Percentiles rank a stretch among this genome's conserved stretches.
phyloP scores from a whole-genome alignment of 1,140 invertebrate genomes.

The Cydia amplana region DNA sequence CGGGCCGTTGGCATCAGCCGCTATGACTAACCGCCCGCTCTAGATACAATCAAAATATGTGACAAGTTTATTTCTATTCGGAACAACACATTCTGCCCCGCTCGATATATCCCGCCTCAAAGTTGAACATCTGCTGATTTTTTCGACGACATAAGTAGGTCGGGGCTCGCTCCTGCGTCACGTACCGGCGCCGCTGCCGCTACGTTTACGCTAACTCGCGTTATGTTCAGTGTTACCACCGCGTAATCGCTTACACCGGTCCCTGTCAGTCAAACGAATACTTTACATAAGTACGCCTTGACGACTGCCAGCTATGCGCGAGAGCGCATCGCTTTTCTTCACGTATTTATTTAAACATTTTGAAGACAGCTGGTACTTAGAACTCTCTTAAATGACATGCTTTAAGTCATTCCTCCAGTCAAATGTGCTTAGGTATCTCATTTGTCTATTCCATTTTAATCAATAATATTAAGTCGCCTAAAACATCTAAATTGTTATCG shows the following conservation, averaged over 20 bases:
- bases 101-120: constrained; percentile 71
- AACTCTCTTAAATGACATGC: too few relatives aligned
- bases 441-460: too few relatives aligned
- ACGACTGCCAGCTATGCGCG: constrained; percentile 8
- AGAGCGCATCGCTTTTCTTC: not conserved
- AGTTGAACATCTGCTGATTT: constrained; percentile 76
- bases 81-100: constrained; percentile 69
- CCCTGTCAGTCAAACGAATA: constrained; percentile 30
- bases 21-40: constrained; percentile 77
- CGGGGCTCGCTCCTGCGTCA: constrained; percentile 75
- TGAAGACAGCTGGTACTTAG: not conserved
- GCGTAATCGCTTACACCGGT: constrained; percentile 22
- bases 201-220: constrained; percentile 71
- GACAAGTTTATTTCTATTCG: constrained; percentile 79
- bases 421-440: too few relatives aligned
- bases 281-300: constrained; percentile 23
- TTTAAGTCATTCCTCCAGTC: too few relatives aligned
- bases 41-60: constrained; percentile 79
- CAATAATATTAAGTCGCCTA: too few relatives aligned
- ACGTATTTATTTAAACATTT: not conserved
- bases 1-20: constrained; percentile 74
- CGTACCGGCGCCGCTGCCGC: constrained; percentile 48
- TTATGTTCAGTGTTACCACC: constrained; percentile 52
- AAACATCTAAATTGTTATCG: too few relatives aligned
- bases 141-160: constrained; percentile 77